A percentile compares a stretch with the other conserved stretches of the same genome.
phyloP scores from a whole-genome alignment of 2,797 vertebrate genomes.

The Catharus ustulatus region DNA sequence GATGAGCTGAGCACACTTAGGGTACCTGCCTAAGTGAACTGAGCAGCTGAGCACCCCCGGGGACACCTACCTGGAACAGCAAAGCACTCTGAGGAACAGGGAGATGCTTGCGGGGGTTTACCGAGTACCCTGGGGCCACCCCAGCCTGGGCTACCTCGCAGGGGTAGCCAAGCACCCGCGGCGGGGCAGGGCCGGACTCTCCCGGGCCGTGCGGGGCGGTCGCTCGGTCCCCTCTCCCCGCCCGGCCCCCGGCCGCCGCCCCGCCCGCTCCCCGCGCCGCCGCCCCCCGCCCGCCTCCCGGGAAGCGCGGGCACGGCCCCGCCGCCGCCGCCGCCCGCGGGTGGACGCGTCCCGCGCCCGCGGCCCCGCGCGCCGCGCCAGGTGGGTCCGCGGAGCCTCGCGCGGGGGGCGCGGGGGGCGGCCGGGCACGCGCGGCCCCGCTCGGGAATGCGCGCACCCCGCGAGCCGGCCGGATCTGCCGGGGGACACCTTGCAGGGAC shows the following conservation, averaged over 20 bases:
- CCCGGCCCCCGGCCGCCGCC: not conserved
- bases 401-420: not conserved
- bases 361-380: not conserved
- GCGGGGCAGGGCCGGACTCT: not conserved
- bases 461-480: not conserved
- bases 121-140: not conserved
- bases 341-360: no score
- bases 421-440: not conserved
- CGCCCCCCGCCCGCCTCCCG: conserved; percentile 5
- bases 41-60: not conserved
- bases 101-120: accelerated
- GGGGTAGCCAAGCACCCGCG: not conserved
- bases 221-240: conserved; percentile 4
- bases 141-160: not conserved
- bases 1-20: not conserved
- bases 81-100: not conserved
- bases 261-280: not conserved
- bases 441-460: not conserved
- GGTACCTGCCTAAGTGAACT: not conserved
- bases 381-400: not conserved
- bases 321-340: not conserved
- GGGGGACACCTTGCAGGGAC: not conserved
- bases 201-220: not conserved
- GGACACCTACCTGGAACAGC: not conserved
- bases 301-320: not conserved